Conservation (phyloP, 2,797 vertebrate species). For the Steatocranus sp. region DNA sequence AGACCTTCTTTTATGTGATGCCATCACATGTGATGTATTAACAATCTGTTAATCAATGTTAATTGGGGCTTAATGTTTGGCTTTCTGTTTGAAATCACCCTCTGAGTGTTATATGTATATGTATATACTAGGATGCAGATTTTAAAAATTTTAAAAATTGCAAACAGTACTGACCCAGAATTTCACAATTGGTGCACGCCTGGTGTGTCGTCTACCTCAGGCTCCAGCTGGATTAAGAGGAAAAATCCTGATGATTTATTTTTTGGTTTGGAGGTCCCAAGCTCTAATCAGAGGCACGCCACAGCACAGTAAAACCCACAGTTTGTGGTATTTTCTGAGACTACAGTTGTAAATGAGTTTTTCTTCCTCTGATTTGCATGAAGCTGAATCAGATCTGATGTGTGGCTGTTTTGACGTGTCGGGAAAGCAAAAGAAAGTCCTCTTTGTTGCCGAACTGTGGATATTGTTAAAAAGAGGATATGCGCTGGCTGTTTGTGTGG, state of each 20-base stretch:
- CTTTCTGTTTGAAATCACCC: neutral
- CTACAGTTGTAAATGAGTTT: neutral
- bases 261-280: neutral
- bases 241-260: neutral
- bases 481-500: neutral
- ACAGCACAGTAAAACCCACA: neutral
- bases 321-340: neutral
- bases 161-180: neutral
- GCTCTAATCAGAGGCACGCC: neutral
- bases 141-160: neutral
- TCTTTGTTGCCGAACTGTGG: neutral
- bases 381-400: neutral
- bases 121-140: neutral
- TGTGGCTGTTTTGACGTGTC: neutral
- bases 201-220: neutral
- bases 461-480: neutral
- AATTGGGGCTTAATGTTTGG: fast-evolving
- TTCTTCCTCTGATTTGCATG: neutral
- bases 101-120: neutral
- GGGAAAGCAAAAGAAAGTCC: neutral
- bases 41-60: neutral
- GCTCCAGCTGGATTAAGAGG: neutral
- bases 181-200: neutral
- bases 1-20: neutral
- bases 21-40: neutral